Percentiles rank a stretch among this genome's conserved stretches.
phyloP scores from a whole-genome alignment of 1,140 invertebrate genomes.

The Ridgeia piscesae region DNA sequence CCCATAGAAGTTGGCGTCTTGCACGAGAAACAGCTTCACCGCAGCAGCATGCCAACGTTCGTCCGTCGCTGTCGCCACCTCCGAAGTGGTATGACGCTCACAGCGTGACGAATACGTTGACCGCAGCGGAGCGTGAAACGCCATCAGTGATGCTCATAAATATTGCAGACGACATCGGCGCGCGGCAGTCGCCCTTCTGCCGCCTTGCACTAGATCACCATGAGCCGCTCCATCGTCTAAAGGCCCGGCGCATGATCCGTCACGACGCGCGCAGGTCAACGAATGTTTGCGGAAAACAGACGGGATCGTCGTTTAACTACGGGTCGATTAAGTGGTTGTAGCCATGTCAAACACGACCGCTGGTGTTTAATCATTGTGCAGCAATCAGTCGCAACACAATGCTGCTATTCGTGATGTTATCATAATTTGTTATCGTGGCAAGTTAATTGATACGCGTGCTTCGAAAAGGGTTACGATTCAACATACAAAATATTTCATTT shows the following conservation, averaged over 20 bases:
- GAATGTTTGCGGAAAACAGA: not conserved
- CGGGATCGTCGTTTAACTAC: not conserved
- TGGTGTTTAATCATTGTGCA: not conserved
- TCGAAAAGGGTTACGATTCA: too few relatives aligned
- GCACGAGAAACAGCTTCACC: not conserved
- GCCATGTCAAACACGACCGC: not conserved
- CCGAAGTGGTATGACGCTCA: not conserved
- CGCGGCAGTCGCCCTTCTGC: not conserved
- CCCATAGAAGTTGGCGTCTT: not conserved
- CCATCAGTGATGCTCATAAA: not conserved
- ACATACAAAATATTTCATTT: too few relatives aligned
- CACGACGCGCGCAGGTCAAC: not conserved
- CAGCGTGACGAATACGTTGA: not conserved
- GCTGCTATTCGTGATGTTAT: too few relatives aligned
- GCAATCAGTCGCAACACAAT: too few relatives aligned
- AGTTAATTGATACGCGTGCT: too few relatives aligned
- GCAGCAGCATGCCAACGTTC: not conserved
- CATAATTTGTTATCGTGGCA: too few relatives aligned
- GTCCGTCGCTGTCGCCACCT: not conserved
- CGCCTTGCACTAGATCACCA: too few relatives aligned
- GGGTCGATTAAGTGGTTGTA: not conserved
- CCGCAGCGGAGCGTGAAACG: not conserved
- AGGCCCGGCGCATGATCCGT: too few relatives aligned
- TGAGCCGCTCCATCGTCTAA: not conserved
- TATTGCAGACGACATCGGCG: not conserved